Evolutionary conservation across 2,888 invertebrate species (phyloP), one percentile per base, ranked within the genome.

Genomic region (Trichacis sp.): DNA sequence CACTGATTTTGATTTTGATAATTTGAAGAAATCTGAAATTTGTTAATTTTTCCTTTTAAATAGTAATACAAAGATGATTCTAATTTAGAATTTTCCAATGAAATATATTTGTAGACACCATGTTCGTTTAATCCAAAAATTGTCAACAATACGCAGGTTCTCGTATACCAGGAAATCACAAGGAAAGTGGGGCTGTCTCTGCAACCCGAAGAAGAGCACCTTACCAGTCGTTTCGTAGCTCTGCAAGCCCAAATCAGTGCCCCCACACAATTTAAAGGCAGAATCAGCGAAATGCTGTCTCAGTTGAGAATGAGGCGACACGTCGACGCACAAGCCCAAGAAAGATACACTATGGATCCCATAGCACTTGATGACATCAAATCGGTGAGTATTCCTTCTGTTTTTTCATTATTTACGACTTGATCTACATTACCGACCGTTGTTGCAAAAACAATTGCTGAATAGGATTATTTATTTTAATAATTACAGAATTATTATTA

Each of bases 261-360:
- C 11, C 97, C 97, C 24, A 95, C 96, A 38, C 94, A 97, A 73
- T 95, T 95, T 79, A 96, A 96, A 92, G 96, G 96, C 60, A 92
- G 96, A 53, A 87, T 97, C 56, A 95, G 94, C 83, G 97, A 97
- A 86, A 86, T 97, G 75, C 87, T 96, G 70, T 94, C 96, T 12
- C 95, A 95, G 71, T 92, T 96, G 74, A 88, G 93, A 58, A 89
- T 94, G 82, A 91, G 92, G 73, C 87, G 90, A 58, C 85, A 85
- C 38, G 82, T 87, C 59, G 85, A 87, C 54, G 88, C 88, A 42
- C 88, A 88, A 12, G 85, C 86, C 4, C 89, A 89, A 42, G 91
- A 93, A 74, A 88, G 90, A 59, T 97, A 96, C 78, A 90, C 92
- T 59, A 89, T 97, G 82, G 95, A 96, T 78, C 85, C 86, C 1